Evolutionary conservation across 2,113 vertebrate species (phyloP).

Genomic region (Mirounga angustirostris): DNA sequence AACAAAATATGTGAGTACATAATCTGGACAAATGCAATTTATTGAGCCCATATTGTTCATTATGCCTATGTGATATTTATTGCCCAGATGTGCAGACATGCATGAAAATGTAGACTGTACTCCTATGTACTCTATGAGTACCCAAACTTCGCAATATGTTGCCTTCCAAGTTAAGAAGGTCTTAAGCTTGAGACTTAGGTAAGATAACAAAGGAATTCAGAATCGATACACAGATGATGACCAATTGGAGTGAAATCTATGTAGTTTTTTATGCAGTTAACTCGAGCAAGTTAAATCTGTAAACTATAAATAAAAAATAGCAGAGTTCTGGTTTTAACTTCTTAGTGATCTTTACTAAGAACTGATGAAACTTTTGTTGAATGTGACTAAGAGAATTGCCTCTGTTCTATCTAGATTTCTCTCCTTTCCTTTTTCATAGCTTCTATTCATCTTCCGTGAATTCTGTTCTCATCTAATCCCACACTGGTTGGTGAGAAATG

Average conservation of each 20-base stretch:
- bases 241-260: not conserved
- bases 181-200: not conserved
- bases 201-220: not conserved
- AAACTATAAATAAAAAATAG: not conserved
- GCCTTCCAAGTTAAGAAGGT: not conserved
- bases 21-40: not conserved
- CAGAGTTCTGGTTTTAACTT: not conserved
- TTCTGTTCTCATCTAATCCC: not conserved
- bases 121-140: not conserved
- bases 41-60: not conserved
- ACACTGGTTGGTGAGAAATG: not conserved
- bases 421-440: slow-evolving; percentile 20
- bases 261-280: not conserved
- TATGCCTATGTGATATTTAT: not conserved
- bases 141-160: not conserved
- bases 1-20: not conserved
- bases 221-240: not conserved
- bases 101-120: not conserved
- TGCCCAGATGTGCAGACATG: not conserved
- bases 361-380: not conserved
- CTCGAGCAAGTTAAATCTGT: not conserved
- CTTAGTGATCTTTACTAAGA: not conserved
- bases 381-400: not conserved
- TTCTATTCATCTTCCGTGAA: not conserved
- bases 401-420: not conserved